phyloP scores from a whole-genome alignment of 35 echinoderm and acorn worm species.

The Stichopus chloronotus region DNA sequence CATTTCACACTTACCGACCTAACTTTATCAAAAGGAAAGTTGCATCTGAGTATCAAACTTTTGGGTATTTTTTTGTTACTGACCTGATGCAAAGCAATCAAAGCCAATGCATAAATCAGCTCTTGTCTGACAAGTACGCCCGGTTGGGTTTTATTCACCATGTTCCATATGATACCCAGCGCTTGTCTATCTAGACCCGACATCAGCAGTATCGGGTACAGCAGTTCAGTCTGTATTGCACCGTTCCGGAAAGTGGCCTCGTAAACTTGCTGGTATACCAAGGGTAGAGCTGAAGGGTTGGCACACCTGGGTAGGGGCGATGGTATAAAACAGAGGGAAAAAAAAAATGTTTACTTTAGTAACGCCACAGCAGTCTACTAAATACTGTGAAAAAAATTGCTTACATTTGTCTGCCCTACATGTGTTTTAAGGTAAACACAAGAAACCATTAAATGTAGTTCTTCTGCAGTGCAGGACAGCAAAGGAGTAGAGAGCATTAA shows the following conservation, averaged over 20 bases:
- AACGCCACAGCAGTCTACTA: no score
- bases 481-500: no score
- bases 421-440: no score
- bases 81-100: constrained; percentile 93
- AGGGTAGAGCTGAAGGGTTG: constrained; percentile 76
- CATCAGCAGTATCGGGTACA: constrained; percentile 84
- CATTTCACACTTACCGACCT: no score
- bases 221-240: constrained; percentile 73
- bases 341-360: no score
- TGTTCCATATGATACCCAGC: constrained; percentile 76
- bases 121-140: constrained; percentile 76
- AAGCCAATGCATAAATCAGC: constrained; percentile 72
- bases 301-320: constrained; percentile 59
- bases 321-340: no score
- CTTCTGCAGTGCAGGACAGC: no score
- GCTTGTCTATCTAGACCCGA: constrained; percentile 70
- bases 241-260: constrained; percentile 76
- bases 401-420: no score
- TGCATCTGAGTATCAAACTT: no score
- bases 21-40: no score
- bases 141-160: constrained; percentile 82
- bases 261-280: constrained; percentile 86
- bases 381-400: no score
- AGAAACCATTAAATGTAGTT: neutral
- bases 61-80: neutral